Base-by-base conservation (phyloP, 64 coral and sea anemone genomes). In the Stylophora pistillata region DNA sequence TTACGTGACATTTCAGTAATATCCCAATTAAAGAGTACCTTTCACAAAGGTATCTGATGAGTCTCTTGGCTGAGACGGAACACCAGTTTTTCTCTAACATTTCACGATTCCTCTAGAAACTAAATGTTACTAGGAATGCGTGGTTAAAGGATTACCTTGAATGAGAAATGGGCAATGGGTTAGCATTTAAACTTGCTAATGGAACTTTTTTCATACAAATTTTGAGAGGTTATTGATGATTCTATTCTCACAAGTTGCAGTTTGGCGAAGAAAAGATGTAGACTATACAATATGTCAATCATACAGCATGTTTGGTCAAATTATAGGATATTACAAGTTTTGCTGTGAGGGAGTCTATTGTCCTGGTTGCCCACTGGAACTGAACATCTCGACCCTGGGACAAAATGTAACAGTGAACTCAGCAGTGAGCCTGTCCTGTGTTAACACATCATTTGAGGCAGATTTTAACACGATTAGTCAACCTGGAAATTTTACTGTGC, bases 331-430 rank as follows among this genome's bases (percentile, higher is more conserved):
- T 53, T 91, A 91, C 89, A 70, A 55, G n/a, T 91, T 85, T 60
- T 91, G 89, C 10, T 91, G 89, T 28, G 58, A 66, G 30, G 89
- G 89, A 0, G 26, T 91, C 12, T 86, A 86, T 56, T 91, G 89
- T 14, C 89, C 81, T 10, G 37, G 77, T 61, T 91, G 89, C 21
- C 89, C 89, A 15, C 15, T 91, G 25, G 57, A 86, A 84, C 27
- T 91, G 58, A 63, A 75, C 41, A 53, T 91, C 63, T 72, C 27
- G 32, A 26, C 47, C 1, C 11, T 69, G 69, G 79, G 72, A 76
- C 81, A 53, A 55, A 73, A n/a, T 29, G 17, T 85, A 56, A 64
- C 58, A 26, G 26, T 91, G 27, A 86, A 63, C 53, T 20, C 57
- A 9, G 29, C 34, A 34, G n/a, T 91, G 0, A 91, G 77, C 58